These are phyloP conservation scores for Rhinolophus ferrumequinum DNA, from an alignment of 2,113 vertebrate species.

Conservation along the genomic window DNA sequence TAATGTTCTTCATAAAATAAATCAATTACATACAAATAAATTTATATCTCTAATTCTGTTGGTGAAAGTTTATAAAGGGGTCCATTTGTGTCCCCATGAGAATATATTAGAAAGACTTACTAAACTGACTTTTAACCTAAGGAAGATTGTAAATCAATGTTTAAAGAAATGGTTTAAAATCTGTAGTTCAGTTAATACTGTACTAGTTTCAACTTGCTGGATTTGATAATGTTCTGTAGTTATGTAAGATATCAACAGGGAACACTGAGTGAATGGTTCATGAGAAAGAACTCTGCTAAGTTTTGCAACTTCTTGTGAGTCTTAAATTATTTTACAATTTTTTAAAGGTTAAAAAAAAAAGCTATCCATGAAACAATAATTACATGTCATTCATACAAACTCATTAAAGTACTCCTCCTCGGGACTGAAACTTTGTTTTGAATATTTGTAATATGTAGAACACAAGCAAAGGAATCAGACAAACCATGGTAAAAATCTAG, in stretches of 20 bases:
- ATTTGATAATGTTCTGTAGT: neutral
- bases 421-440: neutral
- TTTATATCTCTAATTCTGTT: neutral
- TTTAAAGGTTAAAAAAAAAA: neutral
- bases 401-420: neutral
- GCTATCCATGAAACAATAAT: neutral
- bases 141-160: neutral
- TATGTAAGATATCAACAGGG: neutral
- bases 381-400: neutral
- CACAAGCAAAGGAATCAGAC: neutral
- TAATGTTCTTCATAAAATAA: slow-evolving; percentile 21
- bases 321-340: slow-evolving; percentile 9
- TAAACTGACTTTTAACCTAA: slow-evolving; percentile 11
- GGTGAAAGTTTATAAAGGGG: neutral
- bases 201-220: neutral
- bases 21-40: slow-evolving; percentile 1
- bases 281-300: neutral
- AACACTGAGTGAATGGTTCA: neutral
- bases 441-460: neutral
- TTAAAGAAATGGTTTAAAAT: neutral
- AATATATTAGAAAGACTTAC: neutral
- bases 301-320: neutral
- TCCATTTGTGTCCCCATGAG: neutral
- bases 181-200: neutral
- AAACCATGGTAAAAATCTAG: neutral